A percentile compares a stretch with the other conserved stretches of the same genome.
Evolutionary conservation across 2,797 vertebrate genomes (phyloP).

Genomic region (Hipposideros larvatus): DNA sequence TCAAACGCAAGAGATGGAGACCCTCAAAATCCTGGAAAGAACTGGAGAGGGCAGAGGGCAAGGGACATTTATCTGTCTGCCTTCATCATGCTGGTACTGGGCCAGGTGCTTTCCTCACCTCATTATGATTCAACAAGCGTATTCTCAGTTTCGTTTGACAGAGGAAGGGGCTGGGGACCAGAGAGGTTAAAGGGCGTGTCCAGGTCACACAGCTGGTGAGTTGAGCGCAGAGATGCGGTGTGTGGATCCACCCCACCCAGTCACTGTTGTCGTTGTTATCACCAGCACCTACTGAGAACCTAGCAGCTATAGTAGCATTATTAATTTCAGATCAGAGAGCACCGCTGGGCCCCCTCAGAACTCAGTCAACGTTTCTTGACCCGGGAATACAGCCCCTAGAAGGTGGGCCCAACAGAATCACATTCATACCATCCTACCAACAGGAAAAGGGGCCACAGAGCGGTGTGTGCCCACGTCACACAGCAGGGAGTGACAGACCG

Average conservation of each 20-base stretch:
- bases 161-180: background rate
- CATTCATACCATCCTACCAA: background rate
- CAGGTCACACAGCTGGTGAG: background rate
- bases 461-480: accelerated
- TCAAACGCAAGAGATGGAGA: background rate
- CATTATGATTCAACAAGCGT: accelerated
- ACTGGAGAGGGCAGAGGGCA: background rate
- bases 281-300: background rate
- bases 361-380: background rate
- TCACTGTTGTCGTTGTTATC: too few relatives aligned
- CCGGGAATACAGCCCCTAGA: accelerated
- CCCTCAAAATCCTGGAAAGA: conserved; percentile 35
- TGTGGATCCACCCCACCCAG: background rate
- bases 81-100: background rate
- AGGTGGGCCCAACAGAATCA: background rate
- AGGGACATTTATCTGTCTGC: background rate
- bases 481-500: background rate
- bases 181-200: background rate
- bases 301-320: too few relatives aligned
- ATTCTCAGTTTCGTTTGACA: background rate
- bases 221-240: accelerated
- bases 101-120: background rate
- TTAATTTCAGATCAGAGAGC: background rate
- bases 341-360: accelerated
- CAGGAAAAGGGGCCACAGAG: background rate